Evolutionary conservation across 2,888 invertebrate genomes (phyloP), one percentile per base, ranked within the genome.

Genomic region (Dione juno): DNA sequence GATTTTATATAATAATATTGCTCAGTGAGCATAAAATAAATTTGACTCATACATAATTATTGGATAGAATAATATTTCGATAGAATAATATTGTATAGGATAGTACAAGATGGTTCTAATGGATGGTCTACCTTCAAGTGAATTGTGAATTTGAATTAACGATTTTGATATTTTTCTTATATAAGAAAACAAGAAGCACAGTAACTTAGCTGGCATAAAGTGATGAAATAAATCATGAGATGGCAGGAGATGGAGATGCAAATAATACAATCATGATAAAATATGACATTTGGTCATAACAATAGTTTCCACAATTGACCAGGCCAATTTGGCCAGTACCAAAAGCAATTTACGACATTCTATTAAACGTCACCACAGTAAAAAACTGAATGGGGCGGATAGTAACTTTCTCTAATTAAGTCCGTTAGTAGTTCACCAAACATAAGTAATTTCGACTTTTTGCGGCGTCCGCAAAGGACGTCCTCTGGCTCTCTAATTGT

Each of bases 371-470:
- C 67, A 61, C 57, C 41, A n/a, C 48, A 69, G 67, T 73, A 75
- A 77, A 64, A 77, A 78, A 77, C 71, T 67, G 52, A n/a, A n/a
- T n/a, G n/a, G n/a, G 68, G 65, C 58, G 59, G 59, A 45, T 28
- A 64, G 66, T 70, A 77, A 77, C 69, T 76, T 77, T 72, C 72
- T 61, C 75, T 76, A 76, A 77, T 78, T 75, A 77, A 77, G 76
- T 75, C 75, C 73, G 72, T 69, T 59, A 71, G 74, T 75, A 74
- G 77, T 76, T 75, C 68, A 72, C 74, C 69, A 76, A 75, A 75
- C 76, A 71, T 76, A 73, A 76, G 77, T 75, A 77, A 75, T 77
- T 77, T 76, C 53, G 74, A 76, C 66, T 78, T 79, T 77, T 79
- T 78, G 76, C 70, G 74, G 72, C 69, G 48, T 72, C 71, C 72